A percentile compares a stretch with the other conserved stretches of the same genome.
Evolutionary conservation across 2,113 vertebrate genomes (phyloP).

Genomic region (Pterocles burchelli): DNA sequence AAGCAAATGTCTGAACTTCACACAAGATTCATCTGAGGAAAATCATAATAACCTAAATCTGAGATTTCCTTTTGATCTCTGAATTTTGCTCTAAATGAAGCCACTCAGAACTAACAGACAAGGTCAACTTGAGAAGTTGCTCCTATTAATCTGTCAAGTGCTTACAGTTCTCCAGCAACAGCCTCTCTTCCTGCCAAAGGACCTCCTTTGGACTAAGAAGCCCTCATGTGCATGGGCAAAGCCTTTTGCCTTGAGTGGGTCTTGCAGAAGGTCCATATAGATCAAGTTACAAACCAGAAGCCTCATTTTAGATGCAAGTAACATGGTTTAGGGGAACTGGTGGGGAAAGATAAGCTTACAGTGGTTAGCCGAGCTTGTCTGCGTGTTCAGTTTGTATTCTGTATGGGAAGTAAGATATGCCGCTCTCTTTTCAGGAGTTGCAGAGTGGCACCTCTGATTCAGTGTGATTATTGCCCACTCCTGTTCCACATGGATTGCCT

Average conservation of each 20-base stretch:
- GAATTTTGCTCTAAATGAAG: neutral
- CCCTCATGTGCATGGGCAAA: neutral
- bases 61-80: neutral
- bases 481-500: slow-evolving; percentile 99
- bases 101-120: neutral
- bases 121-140: neutral
- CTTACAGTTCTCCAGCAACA: neutral
- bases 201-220: neutral
- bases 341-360: neutral
- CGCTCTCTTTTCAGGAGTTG: slow-evolving; percentile 85
- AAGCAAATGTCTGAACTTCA: neutral
- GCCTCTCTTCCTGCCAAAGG: neutral
- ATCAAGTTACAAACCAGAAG: neutral
- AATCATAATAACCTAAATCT: neutral
- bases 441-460: slow-evolving; percentile 93
- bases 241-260: neutral
- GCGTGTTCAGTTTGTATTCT: neutral
- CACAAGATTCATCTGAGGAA: neutral
- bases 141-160: neutral
- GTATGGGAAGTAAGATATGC: neutral
- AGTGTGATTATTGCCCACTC: slow-evolving; percentile 97
- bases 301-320: neutral
- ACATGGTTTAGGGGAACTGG: neutral
- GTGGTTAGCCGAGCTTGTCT: neutral
- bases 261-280: neutral